phyloP scores from a whole-genome alignment of 1,140 invertebrate genomes.

The Aleiodes sp. region DNA sequence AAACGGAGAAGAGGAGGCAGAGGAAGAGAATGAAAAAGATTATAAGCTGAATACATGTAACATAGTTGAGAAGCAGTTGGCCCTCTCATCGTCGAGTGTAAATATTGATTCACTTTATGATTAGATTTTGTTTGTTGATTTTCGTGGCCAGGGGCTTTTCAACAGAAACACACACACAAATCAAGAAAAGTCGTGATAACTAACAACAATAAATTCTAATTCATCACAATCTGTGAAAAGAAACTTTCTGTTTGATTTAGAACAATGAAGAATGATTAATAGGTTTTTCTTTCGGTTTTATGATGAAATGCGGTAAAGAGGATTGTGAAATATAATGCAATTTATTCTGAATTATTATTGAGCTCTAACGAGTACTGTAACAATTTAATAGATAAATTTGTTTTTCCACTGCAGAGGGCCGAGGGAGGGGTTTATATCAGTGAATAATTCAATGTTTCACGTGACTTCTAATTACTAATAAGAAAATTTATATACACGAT shows the following conservation, averaged over 20 bases:
- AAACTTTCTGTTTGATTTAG: not conserved
- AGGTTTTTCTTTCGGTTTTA: not conserved
- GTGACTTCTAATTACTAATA: no score
- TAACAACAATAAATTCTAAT: not conserved
- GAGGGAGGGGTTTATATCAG: no score
- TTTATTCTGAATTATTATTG: no score
- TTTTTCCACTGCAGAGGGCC: no score
- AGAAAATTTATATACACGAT: no score
- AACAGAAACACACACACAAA: not conserved
- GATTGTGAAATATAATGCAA: not conserved
- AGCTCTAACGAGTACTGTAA: no score
- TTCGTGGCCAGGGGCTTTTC: not conserved
- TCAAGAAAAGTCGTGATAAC: not conserved
- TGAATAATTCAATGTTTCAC: no score
- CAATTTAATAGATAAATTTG: no score
- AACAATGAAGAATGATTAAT: not conserved
- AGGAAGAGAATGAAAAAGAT: no score
- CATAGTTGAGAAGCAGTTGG: not conserved
- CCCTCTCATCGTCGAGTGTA: not conserved
- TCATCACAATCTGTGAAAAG: not conserved
- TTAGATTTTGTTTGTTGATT: not conserved
- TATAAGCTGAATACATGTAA: not conserved
- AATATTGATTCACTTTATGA: slow-evolving; percentile 4
- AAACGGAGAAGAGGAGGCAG: no score
- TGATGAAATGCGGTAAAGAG: not conserved